A percentile compares a stretch with the other conserved stretches of the same genome.
phyloP scores from a whole-genome alignment of 2,888 invertebrate genomes.

The Parnassius orleans region DNA sequence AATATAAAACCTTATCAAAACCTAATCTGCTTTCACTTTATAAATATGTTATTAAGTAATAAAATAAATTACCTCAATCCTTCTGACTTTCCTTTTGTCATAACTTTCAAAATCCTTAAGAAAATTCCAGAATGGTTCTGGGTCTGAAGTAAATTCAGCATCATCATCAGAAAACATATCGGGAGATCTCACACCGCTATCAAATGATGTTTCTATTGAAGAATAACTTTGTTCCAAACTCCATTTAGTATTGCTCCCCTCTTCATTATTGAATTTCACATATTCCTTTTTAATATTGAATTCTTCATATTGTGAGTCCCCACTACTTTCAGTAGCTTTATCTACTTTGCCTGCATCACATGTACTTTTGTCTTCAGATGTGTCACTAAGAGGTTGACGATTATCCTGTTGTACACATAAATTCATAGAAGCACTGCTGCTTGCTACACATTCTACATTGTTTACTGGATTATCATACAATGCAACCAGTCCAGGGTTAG shows the following conservation, averaged over 20 bases:
- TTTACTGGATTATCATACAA: conserved; percentile 43
- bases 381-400: conserved; percentile 26
- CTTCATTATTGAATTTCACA: conserved; percentile 36
- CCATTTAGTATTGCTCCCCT: conserved; percentile 58
- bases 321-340: conserved; percentile 56
- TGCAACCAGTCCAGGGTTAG: conserved; percentile 39
- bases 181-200: conserved; percentile 80
- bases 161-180: conserved; percentile 84
- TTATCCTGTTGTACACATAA: conserved; percentile 28
- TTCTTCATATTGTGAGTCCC: conserved; percentile 60
- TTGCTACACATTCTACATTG: conserved; percentile 14
- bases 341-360: conserved; percentile 42
- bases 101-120: conserved; percentile 61
- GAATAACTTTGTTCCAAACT: conserved; percentile 68
- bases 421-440: conserved; percentile 15
- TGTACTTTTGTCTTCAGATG: conserved; percentile 42
- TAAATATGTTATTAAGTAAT: no score
- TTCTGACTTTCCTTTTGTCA: conserved; percentile 65
- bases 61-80: conserved; percentile 57
- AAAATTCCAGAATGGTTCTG: conserved; percentile 63
- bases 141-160: conserved; percentile 36
- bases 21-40: no score
- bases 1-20: neutral
- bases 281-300: conserved; percentile 44
- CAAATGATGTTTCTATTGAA: conserved; percentile 70